Percentiles rank a stretch among this genome's conserved stretches.
phyloP scores from a whole-genome alignment of 2,797 vertebrate species.

The Acrossocheilus wenchowensis region DNA sequence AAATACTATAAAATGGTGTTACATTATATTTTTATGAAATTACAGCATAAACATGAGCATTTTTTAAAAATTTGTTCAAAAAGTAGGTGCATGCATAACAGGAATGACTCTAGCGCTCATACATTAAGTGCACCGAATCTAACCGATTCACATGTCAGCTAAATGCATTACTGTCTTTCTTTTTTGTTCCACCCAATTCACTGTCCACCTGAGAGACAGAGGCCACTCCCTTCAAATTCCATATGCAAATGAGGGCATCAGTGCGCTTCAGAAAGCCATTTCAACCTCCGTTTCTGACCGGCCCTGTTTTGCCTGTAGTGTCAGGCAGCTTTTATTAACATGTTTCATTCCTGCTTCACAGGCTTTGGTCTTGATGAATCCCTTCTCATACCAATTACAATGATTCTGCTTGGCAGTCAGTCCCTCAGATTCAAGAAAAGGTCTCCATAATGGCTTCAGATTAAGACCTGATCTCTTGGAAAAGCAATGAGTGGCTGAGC shows the following conservation, averaged over 20 bases:
- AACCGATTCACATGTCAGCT: constrained; percentile 6
- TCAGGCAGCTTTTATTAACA: constrained; percentile 1
- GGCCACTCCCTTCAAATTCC: not conserved
- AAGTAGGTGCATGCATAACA: not conserved
- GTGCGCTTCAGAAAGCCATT: not conserved
- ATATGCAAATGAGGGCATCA: constrained; percentile 24
- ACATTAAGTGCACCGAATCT: not conserved
- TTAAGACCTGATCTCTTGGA: constrained; percentile 35
- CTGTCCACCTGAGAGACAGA: not conserved
- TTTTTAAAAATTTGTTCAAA: not conserved
- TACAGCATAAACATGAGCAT: too few species aligned
- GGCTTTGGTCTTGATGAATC: constrained; percentile 37
- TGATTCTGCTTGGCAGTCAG: constrained; percentile 24
- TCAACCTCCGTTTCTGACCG: not conserved
- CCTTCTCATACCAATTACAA: constrained; percentile 41
- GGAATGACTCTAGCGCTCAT: not conserved
- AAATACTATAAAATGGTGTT: not conserved
- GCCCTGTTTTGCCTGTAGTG: constrained; percentile 10
- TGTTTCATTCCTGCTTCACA: constrained; percentile 9
- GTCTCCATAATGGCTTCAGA: constrained; percentile 46
- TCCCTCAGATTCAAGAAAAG: constrained; percentile 20
- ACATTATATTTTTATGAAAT: not conserved
- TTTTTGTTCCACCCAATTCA: not conserved
- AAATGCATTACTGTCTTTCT: constrained; percentile 6
- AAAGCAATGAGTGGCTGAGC: constrained; percentile 30